Conservation (phyloP, 2,888 invertebrate genomes). For the Cataglyphis albicans region DNA sequence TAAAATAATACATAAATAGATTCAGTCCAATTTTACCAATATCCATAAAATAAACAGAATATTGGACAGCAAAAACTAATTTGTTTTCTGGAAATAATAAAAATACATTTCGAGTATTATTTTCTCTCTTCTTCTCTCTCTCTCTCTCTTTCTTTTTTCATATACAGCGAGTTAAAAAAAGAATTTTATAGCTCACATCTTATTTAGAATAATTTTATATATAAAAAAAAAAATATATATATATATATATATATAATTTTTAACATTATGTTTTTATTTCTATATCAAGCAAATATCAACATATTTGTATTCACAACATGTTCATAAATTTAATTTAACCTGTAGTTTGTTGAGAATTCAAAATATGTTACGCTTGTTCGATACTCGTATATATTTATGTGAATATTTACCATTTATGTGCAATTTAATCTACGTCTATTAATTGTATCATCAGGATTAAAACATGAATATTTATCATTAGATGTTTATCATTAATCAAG, state of each 20-base stretch:
- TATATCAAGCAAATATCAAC: background rate
- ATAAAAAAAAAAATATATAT: background rate
- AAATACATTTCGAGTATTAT: background rate
- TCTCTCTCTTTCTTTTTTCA: background rate
- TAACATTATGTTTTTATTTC: background rate
- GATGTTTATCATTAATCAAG: background rate
- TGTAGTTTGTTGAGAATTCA: background rate
- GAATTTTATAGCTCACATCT: background rate
- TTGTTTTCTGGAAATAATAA: background rate
- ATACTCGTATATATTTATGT: background rate
- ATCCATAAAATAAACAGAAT: background rate
- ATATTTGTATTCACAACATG: background rate
- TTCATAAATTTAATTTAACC: background rate
- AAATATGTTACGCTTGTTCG: background rate
- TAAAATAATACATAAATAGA: background rate
- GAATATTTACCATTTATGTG: background rate
- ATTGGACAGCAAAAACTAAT: background rate
- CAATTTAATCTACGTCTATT: background rate
- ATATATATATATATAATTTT: no score
- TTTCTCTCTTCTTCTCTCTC: no score
- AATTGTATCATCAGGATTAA: background rate
- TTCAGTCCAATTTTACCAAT: background rate
- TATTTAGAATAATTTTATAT: background rate
- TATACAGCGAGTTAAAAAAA: background rate
- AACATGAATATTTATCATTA: background rate